Evolutionary conservation across 2,888 invertebrate species (phyloP), one percentile per base, ranked within the genome.

Genomic region (Carpatolechia fugitivella): DNA sequence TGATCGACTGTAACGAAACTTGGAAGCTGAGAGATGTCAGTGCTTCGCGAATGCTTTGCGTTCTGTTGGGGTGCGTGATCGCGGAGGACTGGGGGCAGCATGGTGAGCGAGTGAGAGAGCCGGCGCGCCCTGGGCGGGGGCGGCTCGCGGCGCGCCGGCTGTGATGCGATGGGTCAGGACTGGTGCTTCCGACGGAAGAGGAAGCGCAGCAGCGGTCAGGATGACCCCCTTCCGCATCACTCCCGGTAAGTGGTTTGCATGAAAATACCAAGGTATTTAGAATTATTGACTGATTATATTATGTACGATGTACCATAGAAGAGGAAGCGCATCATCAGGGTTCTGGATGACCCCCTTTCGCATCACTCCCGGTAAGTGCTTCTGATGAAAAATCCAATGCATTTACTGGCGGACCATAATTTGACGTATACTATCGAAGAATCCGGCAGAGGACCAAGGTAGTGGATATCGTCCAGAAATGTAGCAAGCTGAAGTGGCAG

Each of bases 111-210:
- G 78, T 82, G 81, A 82, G 78, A 62, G 60, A 60, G 62, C 65
- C 59, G 60, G 74, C 78, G 80, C 76, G 87, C 82, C 77, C 88
- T 89, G 89, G 89, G 89, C 80, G 89, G 88, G 75, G 86, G 89
- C 74, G 85, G 89, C 73, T 89, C 89, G 80, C 85, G 89, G 85
- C 84, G 86, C 80, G 84, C 85, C 81, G 85, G 89, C 80, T 89
- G 89, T 86, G 89, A 88, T 85, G 90, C 84, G 80, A 94, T 94
- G 94, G 94, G 94, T 79, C 94, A 94, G 85, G 94, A 94, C 85
- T 94, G 94, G 93, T 94, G 94, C 90, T 92, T 93, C 82, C 91
- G 93, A 70, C 92, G 93, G 82, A 93, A 93, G 78, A 90, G 93
- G 82, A 94, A 93, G 87, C 91, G 93, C 73, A 92, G 92, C 78